A percentile compares a stretch with the other conserved stretches of the same genome.
phyloP scores from a whole-genome alignment of 2,113 vertebrate species.

The Neotragus pygmaeus region DNA sequence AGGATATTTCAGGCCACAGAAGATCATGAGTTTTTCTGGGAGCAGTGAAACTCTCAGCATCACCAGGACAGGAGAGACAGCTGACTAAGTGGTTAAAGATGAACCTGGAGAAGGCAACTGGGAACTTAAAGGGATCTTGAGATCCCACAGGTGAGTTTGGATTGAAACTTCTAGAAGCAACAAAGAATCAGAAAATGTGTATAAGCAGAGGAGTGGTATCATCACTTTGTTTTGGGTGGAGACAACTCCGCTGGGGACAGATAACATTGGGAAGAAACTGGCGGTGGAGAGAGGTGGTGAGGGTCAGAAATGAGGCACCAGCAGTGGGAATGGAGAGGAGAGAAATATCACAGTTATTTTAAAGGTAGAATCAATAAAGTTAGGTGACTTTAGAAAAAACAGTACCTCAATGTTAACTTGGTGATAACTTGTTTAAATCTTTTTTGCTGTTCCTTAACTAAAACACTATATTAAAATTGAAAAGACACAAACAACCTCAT shows the following conservation, averaged over 20 bases:
- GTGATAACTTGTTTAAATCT: neutral
- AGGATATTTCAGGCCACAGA: neutral
- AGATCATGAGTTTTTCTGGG: neutral
- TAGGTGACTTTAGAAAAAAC: neutral
- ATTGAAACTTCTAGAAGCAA: neutral
- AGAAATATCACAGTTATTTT: neutral
- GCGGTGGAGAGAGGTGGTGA: neutral
- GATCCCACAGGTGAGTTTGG: neutral
- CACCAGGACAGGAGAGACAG: neutral
- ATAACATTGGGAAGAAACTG: neutral
- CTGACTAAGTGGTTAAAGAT: neutral
- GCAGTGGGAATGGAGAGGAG: neutral
- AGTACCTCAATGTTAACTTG: neutral
- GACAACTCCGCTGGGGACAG: neutral
- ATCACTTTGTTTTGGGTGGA: neutral
- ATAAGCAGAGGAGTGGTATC: neutral
- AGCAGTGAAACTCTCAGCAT: neutral
- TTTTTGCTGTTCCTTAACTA: slow-evolving; percentile 10
- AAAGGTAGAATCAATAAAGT: neutral
- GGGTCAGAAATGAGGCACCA: neutral
- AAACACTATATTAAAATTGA: slow-evolving; percentile 29
- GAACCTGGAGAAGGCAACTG: neutral
- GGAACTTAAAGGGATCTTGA: neutral
- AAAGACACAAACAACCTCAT: slow-evolving; percentile 28
- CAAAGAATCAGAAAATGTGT: neutral